phyloP scores from a whole-genome alignment of 2,888 invertebrate genomes.

The Caenorhabditis sulstoni region DNA sequence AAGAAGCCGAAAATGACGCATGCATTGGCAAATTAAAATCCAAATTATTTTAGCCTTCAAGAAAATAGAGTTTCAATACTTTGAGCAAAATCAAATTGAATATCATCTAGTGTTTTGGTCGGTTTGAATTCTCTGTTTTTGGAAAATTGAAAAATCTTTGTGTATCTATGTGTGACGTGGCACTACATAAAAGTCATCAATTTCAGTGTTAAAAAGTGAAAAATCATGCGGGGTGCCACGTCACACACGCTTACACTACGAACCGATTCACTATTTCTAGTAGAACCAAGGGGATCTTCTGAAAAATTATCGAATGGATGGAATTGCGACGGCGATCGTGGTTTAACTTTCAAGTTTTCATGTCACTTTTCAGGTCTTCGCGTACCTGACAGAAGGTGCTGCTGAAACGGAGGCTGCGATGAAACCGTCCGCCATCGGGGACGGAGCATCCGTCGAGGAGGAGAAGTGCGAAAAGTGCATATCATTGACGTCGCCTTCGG shows the following conservation, averaged over 20 bases:
- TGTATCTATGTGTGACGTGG: constrained; percentile 13
- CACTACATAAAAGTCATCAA: background rate
- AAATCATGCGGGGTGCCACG: constrained; percentile 6
- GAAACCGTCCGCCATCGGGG: constrained; percentile 51
- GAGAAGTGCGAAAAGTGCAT: constrained; percentile 60
- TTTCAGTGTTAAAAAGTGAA: background rate
- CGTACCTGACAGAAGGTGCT: constrained; percentile 58
- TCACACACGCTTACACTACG: constrained; percentile 27
- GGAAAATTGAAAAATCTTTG: constrained; percentile 1
- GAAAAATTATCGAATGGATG: background rate
- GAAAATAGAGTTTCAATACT: no score
- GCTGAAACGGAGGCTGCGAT: constrained; percentile 49
- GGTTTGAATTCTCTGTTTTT: no score
- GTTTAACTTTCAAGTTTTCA: no score
- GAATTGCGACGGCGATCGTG: background rate
- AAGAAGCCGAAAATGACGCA: no score
- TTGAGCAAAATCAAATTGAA: no score
- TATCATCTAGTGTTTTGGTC: no score
- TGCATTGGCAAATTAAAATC: no score
- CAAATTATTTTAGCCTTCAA: no score
- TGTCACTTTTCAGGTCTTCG: background rate
- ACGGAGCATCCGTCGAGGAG: constrained; percentile 48
- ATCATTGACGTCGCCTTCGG: constrained; percentile 65
- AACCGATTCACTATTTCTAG: constrained; percentile 10
- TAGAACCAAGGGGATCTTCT: constrained; percentile 49